Evolutionary conservation across 2,797 vertebrate species (phyloP).

Genomic region (Hippopotamyrus pictus): DNA sequence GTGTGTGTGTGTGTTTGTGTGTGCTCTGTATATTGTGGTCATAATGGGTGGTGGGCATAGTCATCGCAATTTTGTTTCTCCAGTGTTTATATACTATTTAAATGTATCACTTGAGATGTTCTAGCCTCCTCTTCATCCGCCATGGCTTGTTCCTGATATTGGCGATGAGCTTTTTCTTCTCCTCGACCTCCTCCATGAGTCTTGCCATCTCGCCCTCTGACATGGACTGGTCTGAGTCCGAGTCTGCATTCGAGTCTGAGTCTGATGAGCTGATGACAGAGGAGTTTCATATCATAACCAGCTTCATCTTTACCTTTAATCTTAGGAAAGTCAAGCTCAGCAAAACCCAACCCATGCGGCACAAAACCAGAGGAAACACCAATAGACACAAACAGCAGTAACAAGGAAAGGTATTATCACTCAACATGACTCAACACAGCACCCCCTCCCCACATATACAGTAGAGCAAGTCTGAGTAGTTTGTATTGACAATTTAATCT

Average conservation of each 20-base stretch:
- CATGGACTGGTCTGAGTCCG: constrained; percentile 67
- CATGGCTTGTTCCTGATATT: constrained; percentile 89
- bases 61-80: neutral
- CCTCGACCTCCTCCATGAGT: constrained; percentile 89
- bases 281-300: neutral
- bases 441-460: neutral
- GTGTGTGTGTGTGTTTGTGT: neutral
- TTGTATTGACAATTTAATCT: neutral
- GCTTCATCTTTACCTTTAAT: neutral
- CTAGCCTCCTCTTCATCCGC: constrained; percentile 84
- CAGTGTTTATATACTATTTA: neutral
- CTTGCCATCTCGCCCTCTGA: constrained; percentile 78
- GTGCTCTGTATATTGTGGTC: neutral
- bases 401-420: neutral
- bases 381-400: neutral
- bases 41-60: neutral
- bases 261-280: constrained; percentile 23
- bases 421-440: neutral
- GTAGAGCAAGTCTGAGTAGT: neutral
- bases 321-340: neutral
- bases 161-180: constrained; percentile 90
- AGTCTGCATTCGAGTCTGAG: constrained; percentile 42
- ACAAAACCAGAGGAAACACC: neutral
- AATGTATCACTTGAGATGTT: constrained; percentile 68
- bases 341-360: neutral